Evolutionary conservation across 2,113 vertebrate species (phyloP), one percentile per base, ranked within the genome.

Genomic region (Rhizomys pruinosus): DNA sequence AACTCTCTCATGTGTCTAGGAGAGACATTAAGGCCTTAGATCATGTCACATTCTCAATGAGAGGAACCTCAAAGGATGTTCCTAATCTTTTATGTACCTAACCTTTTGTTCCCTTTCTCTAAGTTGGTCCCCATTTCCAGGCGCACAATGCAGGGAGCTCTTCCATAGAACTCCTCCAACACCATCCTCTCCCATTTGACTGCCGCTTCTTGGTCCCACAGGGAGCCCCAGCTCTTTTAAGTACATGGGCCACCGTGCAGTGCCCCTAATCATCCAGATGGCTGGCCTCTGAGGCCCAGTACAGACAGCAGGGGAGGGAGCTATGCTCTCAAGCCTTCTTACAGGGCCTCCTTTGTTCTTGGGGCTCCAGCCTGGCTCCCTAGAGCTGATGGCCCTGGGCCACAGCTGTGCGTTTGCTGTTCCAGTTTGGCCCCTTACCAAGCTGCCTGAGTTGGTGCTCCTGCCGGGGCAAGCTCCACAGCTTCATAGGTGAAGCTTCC

Each of bases 401-500:
- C 66, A 92, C 78, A 94, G 87, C 92, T 77, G 34, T 71, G 52
- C 5, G 29, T 73, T 64, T 2, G 29, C 42, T 77, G 84, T 74
- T 87, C 79, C 69, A 52, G 89, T 59, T 73, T 84, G 92, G 86
- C 68, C 42, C 84, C 99, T 98, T 97, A 99, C 99, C 99, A 99
- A 96, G 98, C 97, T 95, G 98, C 98, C 73, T 98, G 98, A 84
- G 98, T 96, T 94, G 98, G 99, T 34, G 98, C 93, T 90, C 99
- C 99, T 89, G 97, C 96, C 79, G 98, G 98, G 95, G 98, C 98
- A 84, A 98, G 97, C 95, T 99, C 99, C 96, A 98, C 97, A 2
- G 98, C 88, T 96, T 99, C 99, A 5, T 98, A 98, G 82, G 97
- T 98, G 94, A 99, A 98, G 94, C 98, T 99, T 96, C 98, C 99